Base-by-base conservation (phyloP, 1,140 invertebrate species). In the Drosophila malerkotliana region DNA sequence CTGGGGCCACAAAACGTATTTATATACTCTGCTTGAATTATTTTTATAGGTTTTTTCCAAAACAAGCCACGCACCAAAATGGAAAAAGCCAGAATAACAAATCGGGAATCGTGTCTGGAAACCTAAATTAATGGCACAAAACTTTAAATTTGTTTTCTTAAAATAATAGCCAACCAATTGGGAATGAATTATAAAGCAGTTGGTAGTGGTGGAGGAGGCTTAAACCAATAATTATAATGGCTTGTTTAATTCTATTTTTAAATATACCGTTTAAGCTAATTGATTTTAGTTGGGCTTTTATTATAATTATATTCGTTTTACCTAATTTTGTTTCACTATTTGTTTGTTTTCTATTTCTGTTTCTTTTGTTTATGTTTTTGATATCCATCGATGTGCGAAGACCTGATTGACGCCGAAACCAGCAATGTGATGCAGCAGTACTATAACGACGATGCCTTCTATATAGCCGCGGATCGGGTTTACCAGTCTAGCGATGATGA, bases 401-500 rank as follows among this genome's bases (percentile, higher is more conserved):
- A 91, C 55, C 62, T 89, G 4, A 91, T 91, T 58, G 90, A 90
- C 57, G 68, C 71, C 34, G 90, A 91, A 68, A 84, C 81, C 5
- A 90, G 77, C 78, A 84, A 69, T 32, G 39, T 73, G 52, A 77
- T 91, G 75, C 90, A 91, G 62, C 90, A 91, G 55, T 91, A 85
- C 57, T 91, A 76, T 60, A 91, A 85, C 49, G 90, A 91, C 34
- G 90, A 91, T 26, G 77, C 90, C 63, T 91, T 91, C 60, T 90
- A 91, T 66, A 91, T 91, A 59, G 84, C 85, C 39, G 81, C 89
- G 18, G 85, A 91, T 83, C 90, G 90, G 26, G 74, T 91, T 0
- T 91, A 91, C 69, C 90, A 91, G 67, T 76, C 89, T 24, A 79
- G 83, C 14, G 89, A 91, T 18, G 90, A 91, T 58, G 90, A 91